Percentiles rank a stretch among this genome's conserved stretches.
Conservation (phyloP, 2,888 invertebrate species). For the Drosophila nigricruria region DNA sequence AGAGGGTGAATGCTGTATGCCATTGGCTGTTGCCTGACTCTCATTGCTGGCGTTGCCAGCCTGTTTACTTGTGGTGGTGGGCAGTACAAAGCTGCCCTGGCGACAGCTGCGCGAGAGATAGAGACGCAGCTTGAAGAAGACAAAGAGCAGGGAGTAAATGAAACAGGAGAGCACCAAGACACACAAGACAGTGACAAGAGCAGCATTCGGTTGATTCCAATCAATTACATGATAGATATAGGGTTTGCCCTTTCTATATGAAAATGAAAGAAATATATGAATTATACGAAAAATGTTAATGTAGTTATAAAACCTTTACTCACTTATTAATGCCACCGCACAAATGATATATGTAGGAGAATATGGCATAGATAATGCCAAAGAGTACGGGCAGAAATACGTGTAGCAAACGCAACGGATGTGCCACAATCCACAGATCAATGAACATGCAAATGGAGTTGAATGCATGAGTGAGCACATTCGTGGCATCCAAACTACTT, state of each 20-base stretch:
- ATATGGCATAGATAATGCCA: constrained; percentile 87
- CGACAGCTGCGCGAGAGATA: constrained; percentile 76
- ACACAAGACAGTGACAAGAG: constrained; percentile 78
- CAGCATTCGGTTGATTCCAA: constrained; percentile 88
- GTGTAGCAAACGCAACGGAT: constrained; percentile 90
- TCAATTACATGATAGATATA: constrained; percentile 91
- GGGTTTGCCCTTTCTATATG: constrained; percentile 86
- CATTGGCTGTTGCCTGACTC: constrained; percentile 48
- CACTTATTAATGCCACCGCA: constrained; percentile 88
- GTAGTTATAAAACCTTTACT: constrained; percentile 39
- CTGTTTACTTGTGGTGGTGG: constrained; percentile 69
- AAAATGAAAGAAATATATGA: neutral
- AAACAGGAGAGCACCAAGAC: constrained; percentile 79
- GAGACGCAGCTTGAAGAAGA: constrained; percentile 82
- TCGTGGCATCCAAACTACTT: constrained; percentile 86
- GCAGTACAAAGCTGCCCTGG: constrained; percentile 70
- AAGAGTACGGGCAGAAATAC: constrained; percentile 88
- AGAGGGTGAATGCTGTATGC: constrained; percentile 81
- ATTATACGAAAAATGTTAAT: neutral
- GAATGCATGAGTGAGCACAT: constrained; percentile 90
- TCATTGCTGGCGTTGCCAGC: constrained; percentile 18
- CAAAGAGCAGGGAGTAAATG: constrained; percentile 82
- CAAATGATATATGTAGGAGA: constrained; percentile 87
- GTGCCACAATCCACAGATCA: constrained; percentile 90
- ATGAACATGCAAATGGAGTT: constrained; percentile 91